Percentiles rank a stretch among this genome's conserved stretches.
Evolutionary conservation across 2,113 vertebrate genomes (phyloP).

Genomic region (Hoplias malabaricus): DNA sequence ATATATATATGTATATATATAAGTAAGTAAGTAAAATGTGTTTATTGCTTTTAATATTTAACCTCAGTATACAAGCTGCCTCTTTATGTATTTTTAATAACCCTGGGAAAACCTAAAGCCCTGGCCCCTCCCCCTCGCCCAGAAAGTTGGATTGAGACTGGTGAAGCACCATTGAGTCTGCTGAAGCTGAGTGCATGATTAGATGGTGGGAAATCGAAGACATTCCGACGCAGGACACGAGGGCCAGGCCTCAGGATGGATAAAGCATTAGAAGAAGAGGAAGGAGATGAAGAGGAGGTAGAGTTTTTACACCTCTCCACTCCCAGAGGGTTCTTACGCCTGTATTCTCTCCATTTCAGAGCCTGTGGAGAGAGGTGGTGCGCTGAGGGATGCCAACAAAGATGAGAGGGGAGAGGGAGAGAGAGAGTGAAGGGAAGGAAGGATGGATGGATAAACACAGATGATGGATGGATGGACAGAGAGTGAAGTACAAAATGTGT

Average conservation of each 20-base stretch:
- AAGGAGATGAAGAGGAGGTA: slow-evolving; percentile 57
- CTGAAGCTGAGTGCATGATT: slow-evolving; percentile 73
- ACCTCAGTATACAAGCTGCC: no score
- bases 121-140: not conserved
- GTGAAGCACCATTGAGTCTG: slow-evolving; percentile 79
- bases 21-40: no score
- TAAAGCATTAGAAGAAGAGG: slow-evolving; percentile 58
- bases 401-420: slow-evolving; percentile 22
- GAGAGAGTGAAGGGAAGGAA: slow-evolving; percentile 20
- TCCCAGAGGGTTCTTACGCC: slow-evolving; percentile 89
- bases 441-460: no score
- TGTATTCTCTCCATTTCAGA: slow-evolving; percentile 95
- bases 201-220: slow-evolving; percentile 85
- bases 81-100: no score
- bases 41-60: no score
- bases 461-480: not conserved
- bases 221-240: slow-evolving; percentile 76
- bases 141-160: slow-evolving; percentile 12
- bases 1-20: no score
- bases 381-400: no score
- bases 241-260: slow-evolving; percentile 75
- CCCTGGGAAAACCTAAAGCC: no score
- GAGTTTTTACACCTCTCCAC: slow-evolving; percentile 72
- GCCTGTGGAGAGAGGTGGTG: slow-evolving; percentile 96
- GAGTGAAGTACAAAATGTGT: no score